Conservation (phyloP, 2,113 vertebrate genomes). For the Theristicus caerulescens region DNA sequence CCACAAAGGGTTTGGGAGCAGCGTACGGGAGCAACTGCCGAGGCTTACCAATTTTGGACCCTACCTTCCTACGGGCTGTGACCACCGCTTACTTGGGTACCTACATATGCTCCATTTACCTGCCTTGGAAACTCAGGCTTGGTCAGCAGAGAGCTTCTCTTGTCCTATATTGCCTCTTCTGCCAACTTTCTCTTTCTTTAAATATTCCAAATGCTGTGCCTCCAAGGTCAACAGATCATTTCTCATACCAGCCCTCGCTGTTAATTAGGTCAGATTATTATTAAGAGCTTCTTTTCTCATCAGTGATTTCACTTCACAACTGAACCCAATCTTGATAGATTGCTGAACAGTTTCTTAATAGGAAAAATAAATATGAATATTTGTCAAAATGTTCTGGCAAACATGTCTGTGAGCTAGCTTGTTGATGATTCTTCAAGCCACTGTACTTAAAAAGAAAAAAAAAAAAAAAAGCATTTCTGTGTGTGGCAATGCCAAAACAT, state of each 20-base stretch:
- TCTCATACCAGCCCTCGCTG: background rate
- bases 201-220: background rate
- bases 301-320: background rate
- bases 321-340: background rate
- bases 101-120: background rate
- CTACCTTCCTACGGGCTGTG: background rate
- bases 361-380: background rate
- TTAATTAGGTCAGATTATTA: background rate
- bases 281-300: background rate
- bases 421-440: background rate
- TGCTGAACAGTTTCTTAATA: background rate
- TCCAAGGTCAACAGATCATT: background rate
- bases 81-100: background rate
- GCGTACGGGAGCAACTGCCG: fast-evolving
- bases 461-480: background rate
- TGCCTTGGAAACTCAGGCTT: background rate
- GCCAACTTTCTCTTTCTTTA: background rate
- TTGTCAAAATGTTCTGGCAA: background rate
- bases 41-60: background rate
- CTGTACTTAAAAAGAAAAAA: background rate
- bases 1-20: background rate
- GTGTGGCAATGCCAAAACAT: background rate
- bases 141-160: background rate
- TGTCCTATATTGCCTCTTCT: background rate
- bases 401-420: background rate